Base-by-base conservation (phyloP, 2,113 vertebrate species). In the Chitala chitala region DNA sequence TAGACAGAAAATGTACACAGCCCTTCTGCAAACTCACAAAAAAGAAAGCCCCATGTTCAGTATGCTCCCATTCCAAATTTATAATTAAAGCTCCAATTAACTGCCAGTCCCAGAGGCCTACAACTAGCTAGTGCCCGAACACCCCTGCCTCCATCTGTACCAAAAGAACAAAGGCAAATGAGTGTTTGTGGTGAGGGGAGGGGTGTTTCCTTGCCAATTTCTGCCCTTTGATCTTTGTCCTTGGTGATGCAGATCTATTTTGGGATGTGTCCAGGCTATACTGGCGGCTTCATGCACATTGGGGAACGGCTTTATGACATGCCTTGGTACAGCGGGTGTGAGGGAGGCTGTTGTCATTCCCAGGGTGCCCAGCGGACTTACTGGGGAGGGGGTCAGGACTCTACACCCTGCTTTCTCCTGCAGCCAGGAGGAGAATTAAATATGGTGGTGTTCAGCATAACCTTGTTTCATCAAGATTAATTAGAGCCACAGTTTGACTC, bases 31-130 rank as follows among this genome's bases (percentile, higher is more conserved):
- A 31, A 22, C 42, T 71, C 56, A 75, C 48, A 31, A 76, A 48
- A 33, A 8, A n/a, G 64, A 66, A 70, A 53, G 36, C 40, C 58
- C 20, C 53, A 72, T 68, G 68, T 77, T 78, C 74, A 64, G 42
- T 74, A 72, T 53, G 71, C 75, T 17, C 76, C 63, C 54, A 29
- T 75, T 72, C 80, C 82, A 55, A 79, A 84, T 12, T 83, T 82
- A 85, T 80, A 84, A 85, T 76, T 79, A 75, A 79, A 83, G 80
- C 78, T 78, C 78, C 79, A 79, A 79, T 84, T 77, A 82, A 75
- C 72, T 58, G 64, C 69, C 55, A 65, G 73, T 59, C 70, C 68
- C 74, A 69, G 73, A 55, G 78, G 82, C 82, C 81, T 76, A 75
- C 77, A 48, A 71, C 24, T 7, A 5, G 53, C 20, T 55, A 22